Base-by-base conservation (phyloP, 2,888 invertebrate species). In the Netelia virgata region DNA sequence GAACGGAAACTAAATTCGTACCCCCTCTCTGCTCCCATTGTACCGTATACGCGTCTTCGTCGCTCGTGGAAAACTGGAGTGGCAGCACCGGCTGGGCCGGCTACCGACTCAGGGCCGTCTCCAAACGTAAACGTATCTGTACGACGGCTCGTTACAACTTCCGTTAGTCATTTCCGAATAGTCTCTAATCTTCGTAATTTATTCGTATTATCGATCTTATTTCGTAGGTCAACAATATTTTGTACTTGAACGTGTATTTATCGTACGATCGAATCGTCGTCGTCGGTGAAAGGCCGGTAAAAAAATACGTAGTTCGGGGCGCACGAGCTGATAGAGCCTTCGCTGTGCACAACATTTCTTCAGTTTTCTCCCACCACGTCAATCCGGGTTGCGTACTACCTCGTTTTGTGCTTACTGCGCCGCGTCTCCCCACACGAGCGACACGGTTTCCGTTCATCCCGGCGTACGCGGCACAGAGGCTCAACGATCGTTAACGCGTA, bases 401-500 rank as follows among this genome's bases (percentile, higher is more conserved):
- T 70, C 8, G 28, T 70, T 88, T 87, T 63, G 11, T 8, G 72
- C n/a, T 16, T 77, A 83, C 88, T 91, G 93, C 93, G 93, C 92
- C 92, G 93, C 93, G 92, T 93, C 92, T 87, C 91, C 91, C 91
- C 90, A 86, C 88, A 83, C 89, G 88, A 63, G 87, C 79, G 73
- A 53, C 82, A 69, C 78, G 75, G 88, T 88, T 91, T 91, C 91
- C 88, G 90, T 90, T 87, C 89, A 86, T 87, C 88, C 87, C 88
- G 88, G 90, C 76, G 89, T 86, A 74, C 69, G 41, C 75, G 86
- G 87, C 89, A 86, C 87, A 89, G 87, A 89, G 87, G 86, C 90
- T 87, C 88, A 88, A 88, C 91, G 92, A 92, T 93, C 93, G 93
- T 92, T 92, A 91, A 87, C 91, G 91, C 90, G 91, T 89, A 89